Evolutionary conservation across 2,888 invertebrate genomes (phyloP), one percentile per base, ranked within the genome.

Genomic region (Glaucopsyche alexis): DNA sequence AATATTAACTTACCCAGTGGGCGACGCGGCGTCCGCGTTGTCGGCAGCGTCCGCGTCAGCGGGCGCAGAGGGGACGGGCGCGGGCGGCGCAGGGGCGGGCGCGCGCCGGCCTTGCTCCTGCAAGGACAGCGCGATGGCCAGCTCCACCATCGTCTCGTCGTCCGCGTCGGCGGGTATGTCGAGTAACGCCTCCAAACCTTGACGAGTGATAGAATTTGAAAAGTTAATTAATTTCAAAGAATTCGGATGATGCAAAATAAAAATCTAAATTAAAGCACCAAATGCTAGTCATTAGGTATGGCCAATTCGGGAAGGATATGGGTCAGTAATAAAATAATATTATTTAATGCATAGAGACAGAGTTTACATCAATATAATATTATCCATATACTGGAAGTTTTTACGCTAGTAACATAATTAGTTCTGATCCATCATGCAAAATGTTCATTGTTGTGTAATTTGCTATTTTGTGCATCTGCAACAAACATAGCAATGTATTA

Each of bases 131-230:
- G 99, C 99, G 77, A 99, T 98, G 2, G 99, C 99, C 77, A 99
- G 94, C 87, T 99, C 98, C 75, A 99, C 98, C 96, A 99, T 98
- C 0, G 98, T 97, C 87, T 99, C 99, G 86, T 99, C 99, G 83
- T 99, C 98, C 0, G 98, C 98, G 86, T 98, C 98, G n/a, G 97
- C 96, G 14, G 98, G 98, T 72, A 98, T 95, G 81, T 98, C 98
- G 8, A 98, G 91, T 42, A 98, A 87, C 0, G 96, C 97, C 71
- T 97, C 97, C 78, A 98, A 95, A 70, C 95, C 95, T 81, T 9
- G 89, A 91, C 29, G 1, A 29, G 29, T 29, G 29, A 29, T 38
- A 50, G 47, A 29, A 49, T 50, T 19, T 16, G 7, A 19, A 6
- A 3, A 40, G 14, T 42, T 14, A 13, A 67, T 38, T 50, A 9